phyloP scores from a whole-genome alignment of 2,888 invertebrate species.

The Diaperis boleti region DNA sequence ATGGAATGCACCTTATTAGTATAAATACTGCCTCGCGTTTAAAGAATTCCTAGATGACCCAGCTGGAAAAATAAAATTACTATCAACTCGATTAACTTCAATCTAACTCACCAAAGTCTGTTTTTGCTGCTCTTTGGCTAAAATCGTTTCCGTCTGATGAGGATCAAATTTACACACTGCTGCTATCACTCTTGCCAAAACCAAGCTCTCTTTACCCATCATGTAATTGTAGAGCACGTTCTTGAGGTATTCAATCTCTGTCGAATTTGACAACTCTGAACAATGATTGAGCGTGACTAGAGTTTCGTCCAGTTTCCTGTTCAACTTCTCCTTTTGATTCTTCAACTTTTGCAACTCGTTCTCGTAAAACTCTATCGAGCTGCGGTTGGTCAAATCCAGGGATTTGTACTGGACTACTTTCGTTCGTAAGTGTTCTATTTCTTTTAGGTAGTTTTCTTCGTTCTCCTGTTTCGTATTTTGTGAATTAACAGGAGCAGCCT shows the following conservation, averaged over 20 bases:
- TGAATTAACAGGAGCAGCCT: conserved; percentile 59
- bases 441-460: conserved; percentile 43
- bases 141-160: conserved; percentile 84
- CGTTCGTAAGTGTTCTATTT: conserved; percentile 55
- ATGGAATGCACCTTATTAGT: conserved; percentile 28
- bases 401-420: conserved; percentile 63
- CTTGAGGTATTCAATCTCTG: conserved; percentile 89
- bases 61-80: conserved; percentile 66
- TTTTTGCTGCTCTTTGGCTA: conserved; percentile 89
- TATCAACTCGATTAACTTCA: too few relatives aligned
- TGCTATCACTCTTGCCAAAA: conserved; percentile 86
- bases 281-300: conserved; percentile 69
- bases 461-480: conserved; percentile 36
- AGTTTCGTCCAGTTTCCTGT: conserved; percentile 79
- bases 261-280: conserved; percentile 71
- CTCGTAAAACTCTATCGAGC: conserved; percentile 64
- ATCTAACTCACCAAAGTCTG: conserved; percentile 82
- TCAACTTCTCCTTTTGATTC: conserved; percentile 74
- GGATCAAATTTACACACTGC: conserved; percentile 92
- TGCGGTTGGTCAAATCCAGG: conserved; percentile 62
- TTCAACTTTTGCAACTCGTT: conserved; percentile 62
- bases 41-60: conserved; percentile 70
- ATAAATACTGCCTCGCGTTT: conserved; percentile 45
- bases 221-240: conserved; percentile 94
- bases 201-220: conserved; percentile 87